These are phyloP conservation scores for Pseudolaguvia tuberculata DNA, from an alignment of 2,113 vertebrate species.

Conservation along the genomic window DNA sequence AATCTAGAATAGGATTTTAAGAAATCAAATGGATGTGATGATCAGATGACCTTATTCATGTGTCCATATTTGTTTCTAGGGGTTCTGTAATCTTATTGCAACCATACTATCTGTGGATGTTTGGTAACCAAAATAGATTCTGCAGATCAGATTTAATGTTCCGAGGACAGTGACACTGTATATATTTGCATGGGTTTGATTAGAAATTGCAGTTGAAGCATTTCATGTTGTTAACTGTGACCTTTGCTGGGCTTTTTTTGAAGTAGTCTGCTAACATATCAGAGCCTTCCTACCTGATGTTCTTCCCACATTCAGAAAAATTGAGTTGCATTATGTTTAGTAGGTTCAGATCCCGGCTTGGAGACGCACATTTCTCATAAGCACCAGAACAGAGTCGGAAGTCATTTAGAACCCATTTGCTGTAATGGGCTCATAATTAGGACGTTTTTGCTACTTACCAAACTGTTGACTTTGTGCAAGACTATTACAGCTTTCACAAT, in stretches of 20 bases:
- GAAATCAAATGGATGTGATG: too few relatives aligned
- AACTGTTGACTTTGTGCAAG: slow-evolving; percentile 6
- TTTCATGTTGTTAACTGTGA: too few relatives aligned
- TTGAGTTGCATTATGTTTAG: too few relatives aligned
- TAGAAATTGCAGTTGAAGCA: too few relatives aligned
- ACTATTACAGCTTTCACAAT: background rate
- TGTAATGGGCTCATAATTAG: background rate
- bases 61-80: background rate
- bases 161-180: too few relatives aligned
- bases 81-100: background rate
- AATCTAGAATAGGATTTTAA: too few relatives aligned
- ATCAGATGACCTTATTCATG: too few relatives aligned
- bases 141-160: too few relatives aligned
- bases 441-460: background rate
- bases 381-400: background rate
- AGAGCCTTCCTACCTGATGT: background rate
- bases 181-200: too few relatives aligned
- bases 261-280: background rate
- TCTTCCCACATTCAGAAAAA: background rate
- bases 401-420: background rate
- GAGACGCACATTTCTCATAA: background rate
- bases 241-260: too few relatives aligned
- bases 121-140: too few relatives aligned
- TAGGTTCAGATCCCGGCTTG: background rate
- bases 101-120: background rate